Percentiles rank a stretch among this genome's conserved stretches.
These are phyloP conservation scores for Dendropsophus ebraccatus DNA, from an alignment of 2,113 vertebrate genomes.

Conservation along the genomic window DNA sequence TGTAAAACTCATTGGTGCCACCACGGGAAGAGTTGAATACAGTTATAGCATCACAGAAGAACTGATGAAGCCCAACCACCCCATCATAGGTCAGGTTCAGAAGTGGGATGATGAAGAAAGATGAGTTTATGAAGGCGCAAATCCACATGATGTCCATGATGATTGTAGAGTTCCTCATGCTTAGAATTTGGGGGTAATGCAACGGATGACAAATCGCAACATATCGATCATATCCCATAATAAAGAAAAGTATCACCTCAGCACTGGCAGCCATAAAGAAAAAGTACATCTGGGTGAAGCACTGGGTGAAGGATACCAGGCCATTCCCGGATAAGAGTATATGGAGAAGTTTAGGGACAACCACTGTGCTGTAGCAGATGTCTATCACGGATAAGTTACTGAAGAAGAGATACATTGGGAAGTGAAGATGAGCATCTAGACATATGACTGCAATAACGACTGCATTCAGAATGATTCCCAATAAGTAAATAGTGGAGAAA, in stretches of 20 bases:
- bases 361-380: background rate
- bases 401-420: background rate
- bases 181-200: background rate
- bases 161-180: background rate
- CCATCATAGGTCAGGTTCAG: background rate
- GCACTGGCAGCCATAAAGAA: background rate
- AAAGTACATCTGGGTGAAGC: conserved; percentile 10
- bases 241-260: background rate
- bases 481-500: no score
- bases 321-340: conserved; percentile 5
- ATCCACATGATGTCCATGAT: background rate
- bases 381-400: background rate
- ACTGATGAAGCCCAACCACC: conserved; percentile 56
- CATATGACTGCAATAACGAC: background rate
- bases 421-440: background rate
- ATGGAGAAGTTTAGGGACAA: background rate
- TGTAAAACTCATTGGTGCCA: background rate
- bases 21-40: background rate
- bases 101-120: background rate
- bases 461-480: background rate
- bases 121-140: background rate
- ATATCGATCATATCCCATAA: conserved; percentile 19
- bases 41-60: conserved; percentile 61
- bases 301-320: background rate
- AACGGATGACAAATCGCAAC: background rate